A percentile compares a stretch with the other conserved stretches of the same genome.
phyloP scores from a whole-genome alignment of 2,113 vertebrate genomes.

The Australoheros scitulus region DNA sequence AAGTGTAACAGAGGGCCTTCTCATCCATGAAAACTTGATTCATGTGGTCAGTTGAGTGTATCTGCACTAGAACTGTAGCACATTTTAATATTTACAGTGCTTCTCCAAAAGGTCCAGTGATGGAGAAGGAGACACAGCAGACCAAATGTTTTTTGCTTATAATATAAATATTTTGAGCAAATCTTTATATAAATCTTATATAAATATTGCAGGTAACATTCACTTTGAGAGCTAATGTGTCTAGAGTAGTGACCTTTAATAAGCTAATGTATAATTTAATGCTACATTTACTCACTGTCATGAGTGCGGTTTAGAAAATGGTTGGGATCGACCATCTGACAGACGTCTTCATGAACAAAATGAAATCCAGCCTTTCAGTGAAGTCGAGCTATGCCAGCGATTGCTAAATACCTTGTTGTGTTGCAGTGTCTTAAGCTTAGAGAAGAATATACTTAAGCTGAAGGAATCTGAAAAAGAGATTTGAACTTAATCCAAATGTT shows the following conservation, averaged over 20 bases:
- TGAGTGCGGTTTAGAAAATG: not conserved
- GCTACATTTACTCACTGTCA: not conserved
- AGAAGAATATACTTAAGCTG: not conserved
- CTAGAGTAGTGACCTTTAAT: not conserved
- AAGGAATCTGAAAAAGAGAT: constrained; percentile 21
- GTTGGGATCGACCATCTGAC: not conserved
- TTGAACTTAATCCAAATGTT: constrained; percentile 55
- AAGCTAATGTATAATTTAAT: not conserved
- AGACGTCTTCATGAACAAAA: not conserved
- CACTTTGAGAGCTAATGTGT: not conserved
- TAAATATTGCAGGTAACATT: not conserved
- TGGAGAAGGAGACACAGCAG: not conserved
- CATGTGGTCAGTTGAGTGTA: not conserved
- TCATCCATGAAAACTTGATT: not conserved
- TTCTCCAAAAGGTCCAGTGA: not conserved
- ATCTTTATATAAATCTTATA: not conserved
- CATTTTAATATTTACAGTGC: not conserved
- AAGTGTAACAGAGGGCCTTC: not conserved
- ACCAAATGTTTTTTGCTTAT: not conserved
- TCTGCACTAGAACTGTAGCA: not conserved
- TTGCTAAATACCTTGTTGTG: not conserved
- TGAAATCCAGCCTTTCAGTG: not conserved
- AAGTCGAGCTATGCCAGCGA: not conserved
- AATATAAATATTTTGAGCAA: not conserved
- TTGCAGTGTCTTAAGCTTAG: not conserved